Base-by-base conservation (phyloP, 2,797 vertebrate genomes). In the Champsocephalus gunnari region DNA sequence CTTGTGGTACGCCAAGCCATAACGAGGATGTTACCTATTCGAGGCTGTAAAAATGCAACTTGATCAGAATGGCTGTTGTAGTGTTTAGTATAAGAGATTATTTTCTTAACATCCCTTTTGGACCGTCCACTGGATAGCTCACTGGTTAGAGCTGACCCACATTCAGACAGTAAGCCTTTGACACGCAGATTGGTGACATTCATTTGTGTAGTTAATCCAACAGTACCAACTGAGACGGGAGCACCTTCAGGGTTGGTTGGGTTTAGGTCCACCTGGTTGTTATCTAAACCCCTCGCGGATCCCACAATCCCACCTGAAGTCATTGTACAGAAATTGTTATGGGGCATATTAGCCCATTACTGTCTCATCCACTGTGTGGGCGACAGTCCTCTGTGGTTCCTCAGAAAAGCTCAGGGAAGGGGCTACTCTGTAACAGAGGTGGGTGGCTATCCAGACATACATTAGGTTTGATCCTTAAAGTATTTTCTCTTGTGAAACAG, bases 111-210 rank as follows among this genome's bases (percentile, higher is more conserved):
- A 28, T 28, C 28, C 5, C 28, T 28, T 28, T 28, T 28, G 4
- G 28, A 28, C 28, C 28, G 28, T 28, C 28, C 28, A 28, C 28
- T 28, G 28, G 28, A 28, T 28, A 28, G 28, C 4, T 28, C 28
- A 28, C 28, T 28, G 28, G 28, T 28, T 28, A 28, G 28, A 28
- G 28, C 28, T 28, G 28, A 4, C 28, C 28, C 28, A 28, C 28
- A 28, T 28, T 28, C 28, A 4, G 28, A 28, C 28, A 21, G n/a
- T 66, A 59, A 59, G 59, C 43, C 16, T 70, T 77, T 83, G 80
- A 64, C 77, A 70, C 60, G 55, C 44, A 0, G 34, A 19, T 58
- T 17, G 45, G 44, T n/a, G 38, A 28, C 53, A 28, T 53, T 63
- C 9, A 64, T 48, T 79, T 70, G 21, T 61, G 7, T 3, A 41